Evolutionary conservation across 2,113 vertebrate species (phyloP).

Genomic region (Sebastes fasciatus): DNA sequence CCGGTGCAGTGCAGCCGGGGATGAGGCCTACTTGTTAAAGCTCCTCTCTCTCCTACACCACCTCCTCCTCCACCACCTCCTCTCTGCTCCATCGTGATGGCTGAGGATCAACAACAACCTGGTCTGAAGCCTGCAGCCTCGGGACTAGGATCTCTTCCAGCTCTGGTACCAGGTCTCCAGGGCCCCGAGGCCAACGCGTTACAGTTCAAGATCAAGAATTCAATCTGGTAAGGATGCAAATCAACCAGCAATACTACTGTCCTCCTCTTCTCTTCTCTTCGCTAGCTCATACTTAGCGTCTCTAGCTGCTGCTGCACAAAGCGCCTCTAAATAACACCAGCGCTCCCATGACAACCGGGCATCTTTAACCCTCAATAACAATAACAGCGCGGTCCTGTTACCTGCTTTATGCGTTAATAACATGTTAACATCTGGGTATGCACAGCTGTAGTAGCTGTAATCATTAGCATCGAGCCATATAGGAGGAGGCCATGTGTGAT

Average conservation of each 20-base stretch:
- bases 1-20: slow-evolving; percentile 87
- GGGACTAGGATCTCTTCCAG: slow-evolving; percentile 87
- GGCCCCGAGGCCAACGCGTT: slow-evolving; percentile 92
- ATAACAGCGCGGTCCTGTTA: background rate
- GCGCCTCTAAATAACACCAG: no score
- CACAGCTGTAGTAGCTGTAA: slow-evolving; percentile 18
- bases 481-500: slow-evolving; percentile 76
- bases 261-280: slow-evolving; percentile 34
- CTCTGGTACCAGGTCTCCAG: slow-evolving; percentile 91
- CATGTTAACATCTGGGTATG: slow-evolving; percentile 6
- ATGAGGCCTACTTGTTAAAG: slow-evolving; percentile 91
- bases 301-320: no score
- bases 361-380: slow-evolving; percentile 3
- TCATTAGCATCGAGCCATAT: slow-evolving; percentile 62
- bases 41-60: slow-evolving; percentile 46
- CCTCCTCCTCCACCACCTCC: no score
- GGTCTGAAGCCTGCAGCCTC: slow-evolving; percentile 82
- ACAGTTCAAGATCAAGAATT: slow-evolving; percentile 96
- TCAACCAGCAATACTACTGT: slow-evolving; percentile 39
- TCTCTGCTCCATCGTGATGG: slow-evolving; percentile 86
- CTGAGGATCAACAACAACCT: slow-evolving; percentile 91
- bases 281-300: slow-evolving; percentile 77
- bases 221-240: slow-evolving; percentile 91
- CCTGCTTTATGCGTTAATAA: slow-evolving; percentile 3
- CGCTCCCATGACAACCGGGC: background rate